These are phyloP conservation scores for Scolanthus callimorphus DNA, from an alignment of 92 coral and sea anemone species.

Conservation along the genomic window DNA sequence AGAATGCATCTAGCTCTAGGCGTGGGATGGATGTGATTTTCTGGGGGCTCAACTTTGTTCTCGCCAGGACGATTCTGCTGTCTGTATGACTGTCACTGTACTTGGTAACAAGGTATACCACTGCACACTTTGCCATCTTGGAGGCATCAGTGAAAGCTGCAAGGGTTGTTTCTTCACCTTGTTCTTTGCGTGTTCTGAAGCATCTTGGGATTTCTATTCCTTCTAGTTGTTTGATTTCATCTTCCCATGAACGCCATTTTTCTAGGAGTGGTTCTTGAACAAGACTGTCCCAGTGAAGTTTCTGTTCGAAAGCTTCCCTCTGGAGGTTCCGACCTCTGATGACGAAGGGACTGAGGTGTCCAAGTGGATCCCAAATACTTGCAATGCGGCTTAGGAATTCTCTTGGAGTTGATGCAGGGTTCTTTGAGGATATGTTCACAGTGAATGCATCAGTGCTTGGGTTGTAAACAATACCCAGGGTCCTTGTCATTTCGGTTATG, in stretches of 20 bases:
- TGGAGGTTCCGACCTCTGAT: too few species aligned
- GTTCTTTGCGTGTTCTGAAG: background rate
- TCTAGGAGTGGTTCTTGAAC: slow-evolving; percentile 23
- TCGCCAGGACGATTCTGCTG: background rate
- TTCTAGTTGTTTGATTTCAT: slow-evolving; percentile 5
- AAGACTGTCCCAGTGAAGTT: slow-evolving; percentile 35
- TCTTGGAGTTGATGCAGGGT: slow-evolving; percentile 31
- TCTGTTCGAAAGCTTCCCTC: slow-evolving; percentile 38
- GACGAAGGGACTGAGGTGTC: too few species aligned
- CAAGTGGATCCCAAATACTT: too few species aligned
- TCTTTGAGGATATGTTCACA: slow-evolving; percentile 1
- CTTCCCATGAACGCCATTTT: slow-evolving; percentile 46
- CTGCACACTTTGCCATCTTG: slow-evolving; percentile 6
- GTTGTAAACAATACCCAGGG: background rate
- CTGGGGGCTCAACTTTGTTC: background rate
- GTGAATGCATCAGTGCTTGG: too few species aligned
- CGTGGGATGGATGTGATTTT: background rate
- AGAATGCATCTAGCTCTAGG: background rate
- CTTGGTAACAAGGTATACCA: background rate
- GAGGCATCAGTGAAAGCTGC: slow-evolving; percentile 2
- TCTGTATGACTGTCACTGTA: background rate
- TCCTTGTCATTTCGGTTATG: too few species aligned
- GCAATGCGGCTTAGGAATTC: too few species aligned
- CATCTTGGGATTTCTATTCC: slow-evolving; percentile 1
- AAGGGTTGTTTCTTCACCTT: background rate